A percentile compares a stretch with the other conserved stretches of the same genome.
Conservation (phyloP, 2,113 vertebrate species). For the Epinephelus moara region DNA sequence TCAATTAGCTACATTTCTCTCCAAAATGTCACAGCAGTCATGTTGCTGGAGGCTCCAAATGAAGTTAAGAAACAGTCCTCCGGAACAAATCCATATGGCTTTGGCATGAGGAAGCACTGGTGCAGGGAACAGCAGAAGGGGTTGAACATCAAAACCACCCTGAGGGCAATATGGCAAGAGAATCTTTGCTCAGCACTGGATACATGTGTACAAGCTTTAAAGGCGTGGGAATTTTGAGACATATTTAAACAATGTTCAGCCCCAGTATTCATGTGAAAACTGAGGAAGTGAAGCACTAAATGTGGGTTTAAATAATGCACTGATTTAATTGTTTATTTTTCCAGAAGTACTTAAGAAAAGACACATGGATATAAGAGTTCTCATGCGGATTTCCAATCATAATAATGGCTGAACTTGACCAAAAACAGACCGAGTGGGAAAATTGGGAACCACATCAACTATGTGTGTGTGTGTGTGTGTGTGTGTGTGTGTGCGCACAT, state of each 20-base stretch:
- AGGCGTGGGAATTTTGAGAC: background rate
- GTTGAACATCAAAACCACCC: conserved; percentile 31
- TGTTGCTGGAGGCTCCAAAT: conserved; percentile 30
- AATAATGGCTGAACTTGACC: background rate
- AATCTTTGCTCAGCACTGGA: conserved; percentile 29
- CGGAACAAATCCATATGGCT: conserved; percentile 45
- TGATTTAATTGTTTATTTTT: background rate
- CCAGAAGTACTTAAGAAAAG: background rate
- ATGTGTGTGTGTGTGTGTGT: too few relatives aligned
- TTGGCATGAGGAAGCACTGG: conserved; percentile 26
- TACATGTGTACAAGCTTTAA: conserved; percentile 8
- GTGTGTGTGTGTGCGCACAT: background rate
- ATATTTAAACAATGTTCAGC: background rate
- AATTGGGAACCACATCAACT: background rate
- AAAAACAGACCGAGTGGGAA: background rate
- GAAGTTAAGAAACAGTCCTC: conserved; percentile 14
- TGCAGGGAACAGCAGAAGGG: conserved; percentile 38
- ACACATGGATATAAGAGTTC: background rate
- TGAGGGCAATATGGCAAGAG: conserved; percentile 5
- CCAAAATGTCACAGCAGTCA: conserved; percentile 31
- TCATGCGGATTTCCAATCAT: background rate
- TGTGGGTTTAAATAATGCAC: background rate
- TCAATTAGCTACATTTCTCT: conserved; percentile 4
- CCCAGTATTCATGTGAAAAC: background rate
- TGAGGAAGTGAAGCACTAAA: background rate